Conservation (phyloP, 2,113 vertebrate species). For the Trichechus manatus region DNA sequence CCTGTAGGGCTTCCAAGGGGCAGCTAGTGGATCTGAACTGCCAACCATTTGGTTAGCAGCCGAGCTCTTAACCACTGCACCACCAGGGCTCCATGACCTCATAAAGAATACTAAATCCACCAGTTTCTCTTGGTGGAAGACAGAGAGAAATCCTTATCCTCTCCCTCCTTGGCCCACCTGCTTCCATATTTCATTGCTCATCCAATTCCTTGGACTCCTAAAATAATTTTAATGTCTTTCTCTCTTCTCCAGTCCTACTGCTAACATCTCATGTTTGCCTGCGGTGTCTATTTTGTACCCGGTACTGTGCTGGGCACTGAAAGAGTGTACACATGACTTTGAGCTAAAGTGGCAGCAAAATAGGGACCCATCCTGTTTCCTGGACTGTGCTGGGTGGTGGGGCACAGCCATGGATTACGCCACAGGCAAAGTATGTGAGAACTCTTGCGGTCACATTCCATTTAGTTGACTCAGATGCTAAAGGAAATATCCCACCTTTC, state of each 20-base stretch:
- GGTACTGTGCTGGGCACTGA: neutral
- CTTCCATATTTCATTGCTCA: constrained; percentile 38
- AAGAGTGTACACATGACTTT: neutral
- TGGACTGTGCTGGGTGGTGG: neutral
- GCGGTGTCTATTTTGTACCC: neutral
- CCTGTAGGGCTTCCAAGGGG: too few species aligned
- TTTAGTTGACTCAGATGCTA: constrained; percentile 46
- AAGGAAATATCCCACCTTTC: constrained; percentile 38
- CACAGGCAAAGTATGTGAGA: neutral
- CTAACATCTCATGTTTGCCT: neutral
- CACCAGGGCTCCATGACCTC: neutral
- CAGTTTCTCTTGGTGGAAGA: neutral
- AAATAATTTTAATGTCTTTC: constrained; percentile 5
- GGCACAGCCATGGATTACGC: neutral
- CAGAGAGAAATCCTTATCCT: neutral
- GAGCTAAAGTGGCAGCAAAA: neutral
- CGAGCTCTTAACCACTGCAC: too few species aligned
- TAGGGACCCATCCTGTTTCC: neutral
- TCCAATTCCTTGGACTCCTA: neutral
- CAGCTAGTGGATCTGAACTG: too few species aligned
- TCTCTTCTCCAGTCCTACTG: neutral
- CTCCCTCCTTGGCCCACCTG: neutral
- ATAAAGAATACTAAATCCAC: neutral
- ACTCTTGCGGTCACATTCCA: constrained; percentile 32
- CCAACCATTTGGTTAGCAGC: too few species aligned